These are phyloP conservation scores for Ochropleura plecta DNA, from an alignment of 2,888 invertebrate species.

Conservation along the genomic window DNA sequence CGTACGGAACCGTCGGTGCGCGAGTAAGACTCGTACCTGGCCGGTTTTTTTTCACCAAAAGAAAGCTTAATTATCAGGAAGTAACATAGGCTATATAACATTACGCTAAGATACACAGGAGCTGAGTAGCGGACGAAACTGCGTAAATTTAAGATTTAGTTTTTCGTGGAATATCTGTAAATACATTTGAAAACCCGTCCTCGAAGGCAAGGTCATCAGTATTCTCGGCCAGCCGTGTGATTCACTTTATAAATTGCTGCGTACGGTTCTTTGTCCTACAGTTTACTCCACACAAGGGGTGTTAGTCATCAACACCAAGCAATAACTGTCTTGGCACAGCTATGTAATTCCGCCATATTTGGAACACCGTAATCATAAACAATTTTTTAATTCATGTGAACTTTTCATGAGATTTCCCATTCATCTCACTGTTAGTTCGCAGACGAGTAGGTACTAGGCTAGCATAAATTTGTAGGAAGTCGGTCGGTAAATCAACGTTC, in stretches of 20 bases:
- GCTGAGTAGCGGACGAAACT: no score
- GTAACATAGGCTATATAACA: no score
- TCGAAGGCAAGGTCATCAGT: slow-evolving; percentile 56
- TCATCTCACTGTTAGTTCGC: slow-evolving; percentile 28
- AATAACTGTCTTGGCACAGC: slow-evolving; percentile 67
- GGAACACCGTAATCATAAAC: slow-evolving; percentile 20
- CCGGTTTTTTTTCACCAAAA: no score
- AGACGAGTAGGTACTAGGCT: slow-evolving; percentile 26
- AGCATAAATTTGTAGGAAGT: slow-evolving; percentile 38
- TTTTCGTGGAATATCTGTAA: slow-evolving; percentile 23
- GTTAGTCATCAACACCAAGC: slow-evolving; percentile 70
- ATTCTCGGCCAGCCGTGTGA: slow-evolving; percentile 56
- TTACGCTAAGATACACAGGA: no score
- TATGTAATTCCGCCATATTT: slow-evolving; percentile 53
- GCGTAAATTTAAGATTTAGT: no score
- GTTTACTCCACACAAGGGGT: slow-evolving; percentile 46
- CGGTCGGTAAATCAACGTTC: slow-evolving; percentile 15
- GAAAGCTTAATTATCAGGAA: no score
- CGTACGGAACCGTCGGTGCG: no score
- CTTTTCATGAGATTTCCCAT: slow-evolving; percentile 27
- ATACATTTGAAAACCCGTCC: slow-evolving; percentile 19
- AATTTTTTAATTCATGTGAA: slow-evolving; percentile 52
- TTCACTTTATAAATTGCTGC: slow-evolving; percentile 57
- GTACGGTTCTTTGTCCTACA: slow-evolving; percentile 72
- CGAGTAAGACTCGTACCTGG: no score